These are phyloP conservation scores for Oriolus oriolus DNA, from an alignment of 2,113 vertebrate species.

Conservation along the genomic window DNA sequence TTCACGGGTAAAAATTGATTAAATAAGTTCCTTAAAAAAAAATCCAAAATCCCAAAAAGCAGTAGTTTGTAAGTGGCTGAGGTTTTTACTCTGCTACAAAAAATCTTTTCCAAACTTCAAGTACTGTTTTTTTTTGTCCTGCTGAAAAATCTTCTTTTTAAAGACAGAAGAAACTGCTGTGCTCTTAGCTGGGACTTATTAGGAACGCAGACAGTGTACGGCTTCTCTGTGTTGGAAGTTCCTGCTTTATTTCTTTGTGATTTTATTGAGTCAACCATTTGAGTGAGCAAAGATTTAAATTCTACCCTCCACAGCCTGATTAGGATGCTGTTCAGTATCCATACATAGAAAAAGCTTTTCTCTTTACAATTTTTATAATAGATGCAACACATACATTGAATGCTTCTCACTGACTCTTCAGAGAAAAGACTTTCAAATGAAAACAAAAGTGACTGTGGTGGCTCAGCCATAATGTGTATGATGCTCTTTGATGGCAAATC, in stretches of 20 bases:
- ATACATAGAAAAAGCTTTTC: not conserved
- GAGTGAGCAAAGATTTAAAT: not conserved
- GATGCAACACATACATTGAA: not conserved
- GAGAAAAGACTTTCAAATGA: not conserved
- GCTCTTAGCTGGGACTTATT: not conserved
- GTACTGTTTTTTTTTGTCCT: not conserved
- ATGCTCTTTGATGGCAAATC: not conserved
- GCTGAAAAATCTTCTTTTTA: not conserved
- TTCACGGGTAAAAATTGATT: not conserved
- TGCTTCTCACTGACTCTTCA: not conserved
- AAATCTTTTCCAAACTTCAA: not conserved
- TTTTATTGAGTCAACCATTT: not conserved
- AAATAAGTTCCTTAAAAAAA: not conserved
- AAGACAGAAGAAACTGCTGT: not conserved
- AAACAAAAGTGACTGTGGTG: not conserved
- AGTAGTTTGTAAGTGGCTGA: not conserved
- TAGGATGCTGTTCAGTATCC: not conserved
- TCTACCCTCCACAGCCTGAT: not conserved
- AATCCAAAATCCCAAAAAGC: not conserved
- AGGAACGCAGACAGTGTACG: not conserved
- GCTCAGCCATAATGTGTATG: not conserved
- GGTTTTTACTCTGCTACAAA: not conserved
- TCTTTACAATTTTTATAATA: not conserved
- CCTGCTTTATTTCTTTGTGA: not conserved
- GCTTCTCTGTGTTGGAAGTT: not conserved